Percentiles rank a stretch among this genome's conserved stretches.
phyloP scores from a whole-genome alignment of 92 coral and sea anemone genomes.

The Virgularia gustaviana region DNA sequence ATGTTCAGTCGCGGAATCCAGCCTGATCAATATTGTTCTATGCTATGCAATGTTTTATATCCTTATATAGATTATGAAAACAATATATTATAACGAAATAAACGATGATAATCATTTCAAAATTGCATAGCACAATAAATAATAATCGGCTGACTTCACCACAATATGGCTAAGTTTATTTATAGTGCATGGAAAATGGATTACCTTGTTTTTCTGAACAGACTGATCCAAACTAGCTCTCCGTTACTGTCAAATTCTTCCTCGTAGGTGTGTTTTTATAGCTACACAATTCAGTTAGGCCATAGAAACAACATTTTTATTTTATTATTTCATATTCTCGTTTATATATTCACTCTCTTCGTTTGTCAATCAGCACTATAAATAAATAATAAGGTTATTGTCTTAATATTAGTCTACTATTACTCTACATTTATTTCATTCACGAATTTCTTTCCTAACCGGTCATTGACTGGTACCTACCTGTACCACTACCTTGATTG shows the following conservation, averaged over 20 bases:
- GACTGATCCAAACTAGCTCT: not conserved
- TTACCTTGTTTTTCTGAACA: too few relatives aligned
- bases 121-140: too few relatives aligned
- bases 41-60: too few relatives aligned
- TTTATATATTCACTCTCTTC: not conserved
- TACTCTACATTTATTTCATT: conserved; percentile 11
- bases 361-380: conserved; percentile 25
- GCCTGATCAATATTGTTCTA: too few relatives aligned
- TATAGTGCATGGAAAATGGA: too few relatives aligned
- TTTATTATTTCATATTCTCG: conserved; percentile 17
- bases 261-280: not conserved
- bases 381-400: conserved; percentile 30
- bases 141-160: too few relatives aligned
- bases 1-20: too few relatives aligned
- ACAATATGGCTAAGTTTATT: too few relatives aligned
- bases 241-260: not conserved
- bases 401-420: not conserved
- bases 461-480: conserved; percentile 21
- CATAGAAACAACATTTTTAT: not conserved
- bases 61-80: too few relatives aligned
- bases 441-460: not conserved
- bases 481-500: too few relatives aligned
- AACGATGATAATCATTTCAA: too few relatives aligned
- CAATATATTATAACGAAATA: too few relatives aligned
- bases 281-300: not conserved